Base-by-base conservation (phyloP, 2,797 vertebrate genomes). In the Anas flavirostris region DNA sequence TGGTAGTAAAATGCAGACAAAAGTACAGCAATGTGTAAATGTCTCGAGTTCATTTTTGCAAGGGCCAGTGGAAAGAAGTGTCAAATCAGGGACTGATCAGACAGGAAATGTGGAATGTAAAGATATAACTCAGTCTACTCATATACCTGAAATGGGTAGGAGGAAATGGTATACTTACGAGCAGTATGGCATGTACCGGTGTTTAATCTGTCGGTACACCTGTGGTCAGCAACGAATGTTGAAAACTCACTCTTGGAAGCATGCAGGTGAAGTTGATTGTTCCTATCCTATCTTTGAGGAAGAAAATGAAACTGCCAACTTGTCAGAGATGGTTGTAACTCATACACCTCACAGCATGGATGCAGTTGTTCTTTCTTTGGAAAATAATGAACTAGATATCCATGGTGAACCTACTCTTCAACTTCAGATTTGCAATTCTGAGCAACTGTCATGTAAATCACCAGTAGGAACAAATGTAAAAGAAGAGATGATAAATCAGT, bases 231-330 rank as follows among this genome's bases (percentile, higher is more conserved):
- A 99, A 97, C 97, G 99, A 25, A 99, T 99, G 98, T 95, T 99
- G 63, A 99, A 99, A 98, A 99, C 99, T 0, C 99, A 99, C 0
- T 99, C 99, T 4, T 99, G 99, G 99, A 99, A 99, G 89, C 99
- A 99, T 1, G 99, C 99, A 0, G 99, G 99, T 12, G 98, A 99
- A 78, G 98, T 99, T 2, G 99, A 99, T 90, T 99, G 99, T 95
- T 99, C 99, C 5, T 99, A 99, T 90, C 99, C 99, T 10, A 98
- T 99, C 86, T 99, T 99, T 37, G 99, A 99, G 93, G 99, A 99
- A 26, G 99, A 99, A 91, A 98, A 97, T 0, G 98, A 98, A 46
- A 95, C 95, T n/a, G 86, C 96, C 0, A 60, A 76, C 8, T 95
- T 97, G 70, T 97, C 95, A 60, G 98, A 98, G 55, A 69, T 91